Evolutionary conservation across 64 coral and sea anemone genomes (phyloP).

Genomic region (Stichodactyla helianthus): DNA sequence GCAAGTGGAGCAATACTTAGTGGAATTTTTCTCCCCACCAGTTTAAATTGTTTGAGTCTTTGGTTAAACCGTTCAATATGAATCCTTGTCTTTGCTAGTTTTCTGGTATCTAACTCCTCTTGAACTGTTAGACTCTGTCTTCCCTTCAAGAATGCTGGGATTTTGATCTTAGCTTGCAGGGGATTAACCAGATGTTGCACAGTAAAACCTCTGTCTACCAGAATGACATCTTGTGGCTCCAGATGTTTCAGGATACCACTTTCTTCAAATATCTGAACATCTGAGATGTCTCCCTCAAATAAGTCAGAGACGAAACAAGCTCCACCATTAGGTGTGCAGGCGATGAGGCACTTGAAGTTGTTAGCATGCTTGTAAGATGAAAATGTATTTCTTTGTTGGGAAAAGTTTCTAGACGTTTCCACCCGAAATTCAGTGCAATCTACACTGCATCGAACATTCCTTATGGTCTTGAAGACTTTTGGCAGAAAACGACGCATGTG

Average conservation of each 20-base stretch:
- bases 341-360: conserved; percentile 55
- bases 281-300: neutral
- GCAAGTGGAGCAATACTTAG: conserved; percentile 24
- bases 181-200: conserved; percentile 52
- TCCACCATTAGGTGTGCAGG: conserved; percentile 67
- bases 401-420: conserved; percentile 55
- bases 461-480: conserved; percentile 66
- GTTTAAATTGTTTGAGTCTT: conserved; percentile 50
- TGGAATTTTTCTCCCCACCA: conserved; percentile 38
- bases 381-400: conserved; percentile 52
- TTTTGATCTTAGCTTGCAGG: conserved; percentile 46
- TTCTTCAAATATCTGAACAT: conserved; percentile 2
- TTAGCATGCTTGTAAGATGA: conserved; percentile 60
- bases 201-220: conserved; percentile 64
- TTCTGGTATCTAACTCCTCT: conserved; percentile 43
- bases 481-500: conserved; percentile 33
- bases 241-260: conserved; percentile 58
- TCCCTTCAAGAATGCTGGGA: conserved; percentile 53
- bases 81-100: conserved; percentile 58
- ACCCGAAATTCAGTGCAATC: conserved; percentile 59
- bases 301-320: conserved; percentile 19
- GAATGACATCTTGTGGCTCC: conserved; percentile 55
- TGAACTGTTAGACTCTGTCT: conserved; percentile 37
- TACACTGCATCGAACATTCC: conserved; percentile 48
- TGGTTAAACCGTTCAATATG: conserved; percentile 49